These are phyloP conservation scores for Microcebus tavaratra DNA, from an alignment of 2,113 vertebrate species.

Conservation along the genomic window DNA sequence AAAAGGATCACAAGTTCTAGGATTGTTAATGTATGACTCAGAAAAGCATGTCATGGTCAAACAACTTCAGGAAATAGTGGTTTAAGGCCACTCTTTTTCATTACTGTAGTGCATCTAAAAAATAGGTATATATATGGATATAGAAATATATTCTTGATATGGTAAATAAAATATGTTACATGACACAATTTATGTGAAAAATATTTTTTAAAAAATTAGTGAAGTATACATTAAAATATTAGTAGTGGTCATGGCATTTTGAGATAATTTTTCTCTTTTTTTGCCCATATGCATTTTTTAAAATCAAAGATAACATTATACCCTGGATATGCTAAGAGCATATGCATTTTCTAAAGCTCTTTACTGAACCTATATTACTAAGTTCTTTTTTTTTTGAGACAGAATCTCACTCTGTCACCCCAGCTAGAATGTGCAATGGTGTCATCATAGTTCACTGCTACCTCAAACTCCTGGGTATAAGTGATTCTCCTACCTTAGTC, in stretches of 20 bases:
- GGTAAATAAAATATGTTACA: not conserved
- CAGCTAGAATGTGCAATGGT: too few relatives aligned
- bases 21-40: not conserved
- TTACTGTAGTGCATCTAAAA: not conserved
- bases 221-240: not conserved
- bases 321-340: too few relatives aligned
- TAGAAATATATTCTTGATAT: not conserved
- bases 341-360: not conserved
- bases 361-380: not conserved
- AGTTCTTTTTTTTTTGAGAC: too few relatives aligned
- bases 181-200: not conserved
- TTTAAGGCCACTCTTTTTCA: not conserved
- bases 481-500: too few relatives aligned
- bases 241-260: not conserved
- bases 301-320: too few relatives aligned
- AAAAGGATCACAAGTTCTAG: not conserved
- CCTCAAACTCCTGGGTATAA: too few relatives aligned
- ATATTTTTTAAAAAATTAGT: not conserved
- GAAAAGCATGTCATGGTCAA: not conserved
- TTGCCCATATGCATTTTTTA: not conserved
- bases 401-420: too few relatives aligned
- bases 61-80: not conserved
- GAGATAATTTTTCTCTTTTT: not conserved
- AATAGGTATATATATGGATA: not conserved
- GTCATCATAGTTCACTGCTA: too few relatives aligned